Evolutionary conservation across 2,797 vertebrate species (phyloP), one percentile per base, ranked within the genome.

Genomic region (Orestias chungarensis): DNA sequence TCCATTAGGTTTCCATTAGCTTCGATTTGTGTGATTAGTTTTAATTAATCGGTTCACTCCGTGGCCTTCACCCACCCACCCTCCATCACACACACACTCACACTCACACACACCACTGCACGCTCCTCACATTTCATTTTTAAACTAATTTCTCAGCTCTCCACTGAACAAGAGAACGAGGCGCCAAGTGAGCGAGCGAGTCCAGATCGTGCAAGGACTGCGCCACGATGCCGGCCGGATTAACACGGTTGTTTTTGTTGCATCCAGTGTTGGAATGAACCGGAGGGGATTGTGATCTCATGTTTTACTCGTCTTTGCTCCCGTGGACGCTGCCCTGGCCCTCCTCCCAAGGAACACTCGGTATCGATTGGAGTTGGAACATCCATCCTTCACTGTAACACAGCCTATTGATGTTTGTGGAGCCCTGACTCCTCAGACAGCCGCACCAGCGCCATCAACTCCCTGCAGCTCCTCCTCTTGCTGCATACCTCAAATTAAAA

Each of bases 1-100:
- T 91, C 90, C 90, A 91, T 93, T 91, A 92, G 82, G 87, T 88
- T 85, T 91, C 86, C 90, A 92, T 93, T 92, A 91, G 84, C 87
- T 88, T 68, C 65, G 89, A 92, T 92, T 87, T 89, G 88, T 90
- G 85, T 89, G 90, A 92, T 93, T 92, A 92, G 90, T 88, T 91
- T 81, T 91, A 92, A 93, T 93, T 90, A 92, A 93, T 93, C 91
- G 92, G 90, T 85, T 75, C 64, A 78, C 88, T 89, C 89, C 79
- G 80, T 81, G 82, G 88, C 86, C 86, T 87, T 83, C 84, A 70
- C 89, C 76, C 84, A 78, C 74, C 75, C 74, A n/a, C n/a, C n/a
- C n/a, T n/a, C n/a, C n/a, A n/a, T n/a, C n/a, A n/a, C n/a, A n/a
- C n/a, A n/a, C n/a, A n/a, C n/a, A n/a, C n/a, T n/a, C n/a, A n/a